These are phyloP conservation scores for Calliscelio sp. DNA, from an alignment of 2,888 invertebrate species.

Conservation along the genomic window DNA sequence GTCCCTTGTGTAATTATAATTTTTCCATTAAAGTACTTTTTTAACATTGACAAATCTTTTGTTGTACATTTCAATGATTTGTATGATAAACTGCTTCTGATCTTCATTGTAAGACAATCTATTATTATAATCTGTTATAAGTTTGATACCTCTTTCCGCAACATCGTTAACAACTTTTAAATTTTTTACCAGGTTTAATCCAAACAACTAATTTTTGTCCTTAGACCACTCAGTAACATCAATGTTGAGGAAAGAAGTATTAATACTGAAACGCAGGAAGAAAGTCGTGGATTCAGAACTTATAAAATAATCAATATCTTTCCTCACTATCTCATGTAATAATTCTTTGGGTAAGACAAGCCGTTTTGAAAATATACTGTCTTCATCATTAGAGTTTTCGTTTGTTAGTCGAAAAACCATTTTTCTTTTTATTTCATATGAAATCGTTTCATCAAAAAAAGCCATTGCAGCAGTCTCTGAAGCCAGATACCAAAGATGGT, in stretches of 20 bases:
- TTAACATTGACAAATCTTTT: background rate
- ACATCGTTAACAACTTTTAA: slow-evolving; percentile 54
- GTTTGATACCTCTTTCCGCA: slow-evolving; percentile 44
- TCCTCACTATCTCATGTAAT: no score
- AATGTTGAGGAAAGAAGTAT: slow-evolving; percentile 34
- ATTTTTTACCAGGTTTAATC: slow-evolving; percentile 24
- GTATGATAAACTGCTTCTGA: slow-evolving; percentile 41
- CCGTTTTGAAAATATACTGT: no score
- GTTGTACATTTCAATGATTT: slow-evolving; percentile 23
- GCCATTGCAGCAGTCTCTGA: slow-evolving; percentile 53
- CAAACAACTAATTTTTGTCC: slow-evolving; percentile 30
- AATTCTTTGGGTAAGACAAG: no score
- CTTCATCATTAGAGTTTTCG: no score
- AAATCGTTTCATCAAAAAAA: slow-evolving; percentile 24
- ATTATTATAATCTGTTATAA: slow-evolving; percentile 46
- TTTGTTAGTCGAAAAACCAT: no score
- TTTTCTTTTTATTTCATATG: slow-evolving; percentile 24
- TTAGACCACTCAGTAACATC: slow-evolving; percentile 52
- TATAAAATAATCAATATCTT: slow-evolving; percentile 23
- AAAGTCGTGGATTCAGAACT: slow-evolving; percentile 23
- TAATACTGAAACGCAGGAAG: slow-evolving; percentile 41
- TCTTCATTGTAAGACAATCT: slow-evolving; percentile 38
- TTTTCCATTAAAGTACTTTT: slow-evolving; percentile 7
- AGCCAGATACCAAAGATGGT: slow-evolving; percentile 63
- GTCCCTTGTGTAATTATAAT: no score